Percentiles rank a stretch among this genome's conserved stretches.
Conservation (phyloP, 2,113 vertebrate genomes). For the Uria lomvia region DNA sequence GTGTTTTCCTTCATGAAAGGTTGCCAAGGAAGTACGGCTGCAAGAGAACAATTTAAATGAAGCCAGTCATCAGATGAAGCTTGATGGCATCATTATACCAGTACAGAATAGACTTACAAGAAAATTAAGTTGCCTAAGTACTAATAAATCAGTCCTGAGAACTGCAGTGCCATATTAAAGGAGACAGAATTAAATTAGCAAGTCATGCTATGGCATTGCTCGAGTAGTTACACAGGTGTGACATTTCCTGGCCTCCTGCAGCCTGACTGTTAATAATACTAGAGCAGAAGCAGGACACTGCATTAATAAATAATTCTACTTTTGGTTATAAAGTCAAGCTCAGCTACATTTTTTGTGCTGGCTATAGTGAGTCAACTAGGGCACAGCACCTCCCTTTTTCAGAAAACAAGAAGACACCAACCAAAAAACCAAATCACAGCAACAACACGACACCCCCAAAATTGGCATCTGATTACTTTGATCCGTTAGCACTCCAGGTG, state of each 20-base stretch:
- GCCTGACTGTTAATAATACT: not conserved
- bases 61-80: not conserved
- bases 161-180: not conserved
- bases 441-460: not conserved
- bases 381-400: not conserved
- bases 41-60: constrained; percentile 3
- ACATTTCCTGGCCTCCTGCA: not conserved
- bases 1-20: constrained; percentile 98
- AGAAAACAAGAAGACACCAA: not conserved
- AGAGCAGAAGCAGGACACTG: not conserved
- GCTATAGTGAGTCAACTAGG: not conserved
- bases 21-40: constrained; percentile 90
- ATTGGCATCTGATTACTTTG: not conserved
- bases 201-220: not conserved
- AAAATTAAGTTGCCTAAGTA: not conserved
- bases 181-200: not conserved
- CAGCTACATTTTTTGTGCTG: not conserved
- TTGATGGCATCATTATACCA: not conserved
- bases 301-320: not conserved
- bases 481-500: not conserved
- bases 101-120: not conserved
- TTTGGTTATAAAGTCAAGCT: not conserved
- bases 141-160: not conserved
- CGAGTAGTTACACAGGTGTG: not conserved
- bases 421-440: not conserved